phyloP scores from a whole-genome alignment of 2,888 invertebrate species.

The Drosophila yooni region DNA sequence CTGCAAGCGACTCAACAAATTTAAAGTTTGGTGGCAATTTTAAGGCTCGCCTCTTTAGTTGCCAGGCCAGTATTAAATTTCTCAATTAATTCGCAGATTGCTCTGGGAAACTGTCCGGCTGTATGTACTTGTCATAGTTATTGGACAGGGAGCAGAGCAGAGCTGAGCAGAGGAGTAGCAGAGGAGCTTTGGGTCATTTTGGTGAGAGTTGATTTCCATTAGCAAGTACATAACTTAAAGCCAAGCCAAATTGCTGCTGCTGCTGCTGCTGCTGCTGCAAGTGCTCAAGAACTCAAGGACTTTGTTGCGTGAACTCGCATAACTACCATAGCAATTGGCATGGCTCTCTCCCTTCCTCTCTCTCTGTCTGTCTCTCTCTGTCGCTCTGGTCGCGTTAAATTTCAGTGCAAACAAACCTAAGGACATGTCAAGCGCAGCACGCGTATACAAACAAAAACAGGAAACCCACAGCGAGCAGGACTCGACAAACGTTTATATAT shows the following conservation, averaged over 20 bases:
- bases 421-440: constrained; percentile 76
- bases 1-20: constrained; percentile 47
- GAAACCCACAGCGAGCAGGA: constrained; percentile 32
- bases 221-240: constrained; percentile 76
- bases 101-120: constrained; percentile 36
- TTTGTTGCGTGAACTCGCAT: constrained; percentile 44
- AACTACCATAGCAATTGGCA: constrained; percentile 55
- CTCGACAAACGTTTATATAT: constrained; percentile 51
- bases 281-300: constrained; percentile 20
- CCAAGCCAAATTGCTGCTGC: constrained; percentile 36
- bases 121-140: constrained; percentile 22
- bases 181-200: constrained; percentile 36
- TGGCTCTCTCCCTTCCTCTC: background rate
- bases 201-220: constrained; percentile 60
- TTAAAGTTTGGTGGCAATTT: constrained; percentile 27
- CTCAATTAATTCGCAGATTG: constrained; percentile 51
- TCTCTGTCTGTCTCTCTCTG: background rate
- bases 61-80: constrained; percentile 35
- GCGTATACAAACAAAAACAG: constrained; percentile 62
- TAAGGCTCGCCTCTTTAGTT: constrained; percentile 12
- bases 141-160: constrained; percentile 3
- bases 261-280: constrained; percentile 4
- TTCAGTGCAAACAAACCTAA: constrained; percentile 74
- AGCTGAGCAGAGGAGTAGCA: background rate
- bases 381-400: constrained; percentile 62